Base-by-base conservation (phyloP, 2,113 vertebrate genomes). In the Antigone vipio region DNA sequence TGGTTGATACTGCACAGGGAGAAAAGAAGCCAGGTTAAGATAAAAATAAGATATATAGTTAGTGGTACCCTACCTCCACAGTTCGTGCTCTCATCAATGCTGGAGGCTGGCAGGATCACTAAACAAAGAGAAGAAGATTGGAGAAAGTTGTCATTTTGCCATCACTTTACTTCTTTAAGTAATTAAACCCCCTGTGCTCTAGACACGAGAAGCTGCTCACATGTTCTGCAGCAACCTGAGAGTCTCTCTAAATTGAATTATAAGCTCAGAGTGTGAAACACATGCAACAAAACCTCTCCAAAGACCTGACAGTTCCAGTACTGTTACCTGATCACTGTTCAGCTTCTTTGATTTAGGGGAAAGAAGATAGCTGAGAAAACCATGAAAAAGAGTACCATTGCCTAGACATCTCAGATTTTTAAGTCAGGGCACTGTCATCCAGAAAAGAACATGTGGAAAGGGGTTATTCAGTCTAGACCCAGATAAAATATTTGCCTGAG, bases 21-120 rank as follows among this genome's bases (percentile, higher is more conserved):
- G 80, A 91, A 95, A 90, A 96, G 56, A 85, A 93, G 67, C 32
- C 88, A 97, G 47, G 83, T 95, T 94, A 96, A 95, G 92, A 97
- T 92, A 97, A 96, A 97, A 97, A 83, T 78, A 97, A 94, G 85
- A 95, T 86, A 84, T 53, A 95, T 85, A 81, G 95, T 75, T 88
- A 95, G 77, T 64, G 69, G 92, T 93, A 95, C 97, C 98, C 98
- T 99, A 99, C 99, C 99, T 98, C 98, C 98, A 96, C 99, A 99
- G 91, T 98, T 97, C 5, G 98, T 97, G 96, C 98, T 98, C 97
- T 99, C 99, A 83, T 99, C 99, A 85, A 99, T 98, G 97, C 99
- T 99, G 93, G 99, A 99, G 76, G 99, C 99, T 84, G 99, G 98
- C 92, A 99, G 98, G 97, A 99, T 99, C 95, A 99, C 99, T 99